Conservation (phyloP, 2,797 vertebrate species). For the Malurus splendens region DNA sequence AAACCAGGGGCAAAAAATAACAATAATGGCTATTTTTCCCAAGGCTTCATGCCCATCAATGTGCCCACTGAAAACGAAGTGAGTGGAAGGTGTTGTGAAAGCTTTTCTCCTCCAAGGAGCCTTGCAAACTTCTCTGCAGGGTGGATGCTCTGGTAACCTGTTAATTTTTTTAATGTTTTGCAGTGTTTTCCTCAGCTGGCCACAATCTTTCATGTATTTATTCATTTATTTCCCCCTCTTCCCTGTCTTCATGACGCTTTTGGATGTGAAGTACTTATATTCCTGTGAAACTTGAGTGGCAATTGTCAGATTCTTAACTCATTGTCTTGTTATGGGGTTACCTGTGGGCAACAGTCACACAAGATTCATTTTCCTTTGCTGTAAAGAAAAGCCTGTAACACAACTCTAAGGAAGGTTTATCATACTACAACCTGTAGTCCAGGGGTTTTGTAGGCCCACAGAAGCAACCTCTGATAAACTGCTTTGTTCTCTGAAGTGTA, state of each 20-base stretch:
- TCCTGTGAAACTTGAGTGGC: background rate
- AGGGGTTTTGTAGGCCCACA: background rate
- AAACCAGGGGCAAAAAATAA: too few species aligned
- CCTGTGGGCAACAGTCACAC: accelerated
- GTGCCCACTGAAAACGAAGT: background rate
- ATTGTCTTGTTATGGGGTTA: background rate
- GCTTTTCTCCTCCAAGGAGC: background rate
- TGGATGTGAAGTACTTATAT: background rate
- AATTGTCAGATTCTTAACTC: background rate
- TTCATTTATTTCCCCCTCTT: background rate
- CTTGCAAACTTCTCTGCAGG: background rate
- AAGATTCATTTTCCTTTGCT: background rate
- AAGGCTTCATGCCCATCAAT: accelerated
- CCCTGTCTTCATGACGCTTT: accelerated
- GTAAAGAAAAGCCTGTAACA: background rate
- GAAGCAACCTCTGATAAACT: background rate
- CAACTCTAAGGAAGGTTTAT: background rate
- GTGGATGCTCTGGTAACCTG: background rate
- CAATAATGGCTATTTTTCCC: background rate
- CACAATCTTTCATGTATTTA: background rate
- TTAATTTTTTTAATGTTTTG: background rate
- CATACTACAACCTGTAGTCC: accelerated
- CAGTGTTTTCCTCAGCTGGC: background rate
- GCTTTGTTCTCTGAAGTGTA: background rate
- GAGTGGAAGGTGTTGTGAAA: background rate